Evolutionary conservation across 2,113 vertebrate genomes (phyloP).

Genomic region (Pao palembangensis): DNA sequence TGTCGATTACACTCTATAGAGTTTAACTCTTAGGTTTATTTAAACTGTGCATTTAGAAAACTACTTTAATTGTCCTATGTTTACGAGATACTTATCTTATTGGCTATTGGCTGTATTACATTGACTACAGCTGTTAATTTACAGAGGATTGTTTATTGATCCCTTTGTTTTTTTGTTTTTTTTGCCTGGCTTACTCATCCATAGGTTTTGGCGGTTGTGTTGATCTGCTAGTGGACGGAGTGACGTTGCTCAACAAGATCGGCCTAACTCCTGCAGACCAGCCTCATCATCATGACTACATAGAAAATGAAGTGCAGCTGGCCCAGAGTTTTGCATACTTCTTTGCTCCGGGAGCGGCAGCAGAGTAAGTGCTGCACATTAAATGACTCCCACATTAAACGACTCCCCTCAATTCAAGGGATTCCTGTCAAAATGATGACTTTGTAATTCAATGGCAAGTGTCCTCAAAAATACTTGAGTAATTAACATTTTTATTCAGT

Average conservation of each 20-base stretch:
- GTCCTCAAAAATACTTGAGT: not conserved
- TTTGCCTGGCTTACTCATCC: conserved; percentile 2
- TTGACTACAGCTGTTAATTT: too few species aligned
- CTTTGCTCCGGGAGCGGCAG: conserved; percentile 80
- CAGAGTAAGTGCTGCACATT: conserved; percentile 73
- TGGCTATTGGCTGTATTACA: too few species aligned
- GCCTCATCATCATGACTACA: conserved; percentile 77
- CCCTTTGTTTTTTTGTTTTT: not conserved
- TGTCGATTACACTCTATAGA: too few species aligned
- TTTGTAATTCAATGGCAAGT: too few species aligned
- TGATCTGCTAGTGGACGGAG: conserved; percentile 78
- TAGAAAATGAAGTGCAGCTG: conserved; percentile 74
- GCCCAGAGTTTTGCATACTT: conserved; percentile 83
- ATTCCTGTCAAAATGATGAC: too few species aligned
- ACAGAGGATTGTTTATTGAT: not conserved
- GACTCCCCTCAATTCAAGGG: not conserved
- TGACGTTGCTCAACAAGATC: conserved; percentile 75
- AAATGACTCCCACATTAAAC: not conserved
- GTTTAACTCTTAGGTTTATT: too few species aligned
- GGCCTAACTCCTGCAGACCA: conserved; percentile 65
- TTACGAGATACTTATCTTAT: not conserved
- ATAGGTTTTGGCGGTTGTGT: conserved; percentile 83
- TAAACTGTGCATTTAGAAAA: too few species aligned
- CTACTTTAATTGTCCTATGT: not conserved
- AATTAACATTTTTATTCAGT: not conserved